These are phyloP conservation scores for Nerophis lumbriciformis DNA, from an alignment of 2,113 vertebrate genomes.

Conservation along the genomic window DNA sequence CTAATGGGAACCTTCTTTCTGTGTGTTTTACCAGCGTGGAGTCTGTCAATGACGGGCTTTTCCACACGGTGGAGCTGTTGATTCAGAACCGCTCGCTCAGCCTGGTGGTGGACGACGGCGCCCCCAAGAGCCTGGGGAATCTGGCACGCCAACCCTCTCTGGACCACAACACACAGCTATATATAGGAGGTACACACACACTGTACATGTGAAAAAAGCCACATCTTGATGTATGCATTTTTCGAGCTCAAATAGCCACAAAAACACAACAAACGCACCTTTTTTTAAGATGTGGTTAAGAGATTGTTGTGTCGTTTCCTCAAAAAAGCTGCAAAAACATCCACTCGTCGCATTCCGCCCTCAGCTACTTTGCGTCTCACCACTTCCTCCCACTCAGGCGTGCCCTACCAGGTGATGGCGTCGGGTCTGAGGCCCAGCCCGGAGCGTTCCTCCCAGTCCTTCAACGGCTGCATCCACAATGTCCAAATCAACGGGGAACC, in stretches of 20 bases:
- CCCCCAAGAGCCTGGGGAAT: conserved; percentile 90
- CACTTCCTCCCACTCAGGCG: conserved; percentile 67
- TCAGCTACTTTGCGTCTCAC: not conserved
- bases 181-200: conserved; percentile 85
- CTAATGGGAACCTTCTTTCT: conserved; percentile 23
- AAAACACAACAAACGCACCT: not conserved
- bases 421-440: conserved; percentile 80
- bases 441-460: conserved; percentile 81
- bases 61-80: conserved; percentile 90
- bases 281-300: conserved; percentile 19
- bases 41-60: conserved; percentile 91
- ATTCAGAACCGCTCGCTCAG: conserved; percentile 92
- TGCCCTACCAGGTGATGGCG: conserved; percentile 80
- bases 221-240: conserved; percentile 6
- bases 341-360: not conserved
- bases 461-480: conserved; percentile 91
- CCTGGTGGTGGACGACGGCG: conserved; percentile 91
- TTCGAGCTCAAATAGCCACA: not conserved
- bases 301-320: not conserved
- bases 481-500: conserved; percentile 89
- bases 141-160: conserved; percentile 84
- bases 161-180: conserved; percentile 87
- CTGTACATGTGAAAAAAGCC: not conserved
- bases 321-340: not conserved
- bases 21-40: conserved; percentile 78